These are phyloP conservation scores for Gobio occitaniae DNA, from an alignment of 2,797 vertebrate species.

Conservation along the genomic window DNA sequence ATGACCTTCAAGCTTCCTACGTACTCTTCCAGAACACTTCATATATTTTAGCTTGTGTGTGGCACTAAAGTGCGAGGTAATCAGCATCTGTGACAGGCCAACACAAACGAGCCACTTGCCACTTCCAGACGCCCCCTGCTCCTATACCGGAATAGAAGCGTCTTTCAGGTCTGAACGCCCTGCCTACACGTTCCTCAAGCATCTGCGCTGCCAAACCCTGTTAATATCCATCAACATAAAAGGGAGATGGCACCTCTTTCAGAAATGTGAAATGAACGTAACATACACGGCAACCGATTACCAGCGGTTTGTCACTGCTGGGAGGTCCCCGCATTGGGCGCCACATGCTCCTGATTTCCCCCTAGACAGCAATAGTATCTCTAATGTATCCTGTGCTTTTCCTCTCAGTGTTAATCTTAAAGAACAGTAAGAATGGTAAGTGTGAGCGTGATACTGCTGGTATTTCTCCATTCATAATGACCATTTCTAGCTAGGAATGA, in stretches of 20 bases:
- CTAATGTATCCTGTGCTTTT: background rate
- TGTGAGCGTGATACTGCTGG: background rate
- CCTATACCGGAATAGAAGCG: background rate
- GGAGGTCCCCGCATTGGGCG: slow-evolving; percentile 14
- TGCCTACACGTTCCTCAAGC: slow-evolving; percentile 5
- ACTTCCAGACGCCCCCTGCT: slow-evolving; percentile 34
- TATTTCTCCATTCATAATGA: background rate
- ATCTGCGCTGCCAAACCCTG: background rate
- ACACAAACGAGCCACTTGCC: slow-evolving; percentile 35
- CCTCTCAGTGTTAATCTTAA: background rate
- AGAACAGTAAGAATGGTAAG: background rate
- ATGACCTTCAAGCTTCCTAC: slow-evolving; percentile 39
- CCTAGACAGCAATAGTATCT: background rate
- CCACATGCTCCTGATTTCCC: slow-evolving; percentile 5
- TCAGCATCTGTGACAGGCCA: slow-evolving; percentile 34
- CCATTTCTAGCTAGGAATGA: background rate
- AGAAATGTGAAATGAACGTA: slow-evolving; percentile 30
- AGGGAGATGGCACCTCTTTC: slow-evolving; percentile 11
- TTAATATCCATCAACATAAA: slow-evolving; percentile 42
- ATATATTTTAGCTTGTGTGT: background rate
- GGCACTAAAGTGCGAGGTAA: background rate
- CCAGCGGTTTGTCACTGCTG: slow-evolving; percentile 32
- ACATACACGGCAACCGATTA: slow-evolving; percentile 29
- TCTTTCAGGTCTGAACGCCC: background rate
- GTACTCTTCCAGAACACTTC: background rate